Evolutionary conservation across 2,888 invertebrate genomes (phyloP), one percentile per base, ranked within the genome.

Genomic region (Drosophila sordidula): DNA sequence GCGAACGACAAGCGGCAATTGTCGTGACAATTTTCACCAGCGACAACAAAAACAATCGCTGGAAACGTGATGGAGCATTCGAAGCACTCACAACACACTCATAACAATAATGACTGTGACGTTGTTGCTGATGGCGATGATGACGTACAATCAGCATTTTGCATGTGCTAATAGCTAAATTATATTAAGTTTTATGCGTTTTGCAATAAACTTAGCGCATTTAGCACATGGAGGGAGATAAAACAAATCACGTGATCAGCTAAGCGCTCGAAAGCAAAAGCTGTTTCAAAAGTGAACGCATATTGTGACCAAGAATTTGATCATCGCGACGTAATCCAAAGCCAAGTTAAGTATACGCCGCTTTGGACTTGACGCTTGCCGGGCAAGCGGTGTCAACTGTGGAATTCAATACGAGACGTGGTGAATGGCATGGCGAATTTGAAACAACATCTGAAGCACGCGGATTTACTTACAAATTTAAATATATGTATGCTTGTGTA

Each of bases 111-210:
- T 41, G 1, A 51, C 6, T n/a, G 50, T 51, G 14, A 58, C 18
- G 38, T 50, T 47, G 29, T 49, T 32, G 12, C n/a, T 46, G 32
- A 45, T 56, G 49, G 47, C 32, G 29, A 55, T 46, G 46, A 54
- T 39, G 52, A 52, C 45, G 61, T 25, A n/a, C 49, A 47, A 44
- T 34, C 42, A 55, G 39, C 63, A 54, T 55, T 61, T 70, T 34
- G 62, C 66, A 80, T 79, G 79, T 72, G 87, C 62, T 84, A 83
- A 83, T 77, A 59, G 51, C 52, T 54, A 69, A 84, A 84, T 84
- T 72, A 63, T 72, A 86, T 83, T 68, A 70, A 70, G 57, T 70
- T 65, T 64, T 52, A 76, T 3, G 9, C 29, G 29, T 9, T 29
- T 29, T 29, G 29, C 29, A 29, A 29, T 29, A 29, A 29, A 29